These are phyloP conservation scores for Dipodomys stephensi DNA, from an alignment of 2,113 vertebrate species.

Conservation along the genomic window DNA sequence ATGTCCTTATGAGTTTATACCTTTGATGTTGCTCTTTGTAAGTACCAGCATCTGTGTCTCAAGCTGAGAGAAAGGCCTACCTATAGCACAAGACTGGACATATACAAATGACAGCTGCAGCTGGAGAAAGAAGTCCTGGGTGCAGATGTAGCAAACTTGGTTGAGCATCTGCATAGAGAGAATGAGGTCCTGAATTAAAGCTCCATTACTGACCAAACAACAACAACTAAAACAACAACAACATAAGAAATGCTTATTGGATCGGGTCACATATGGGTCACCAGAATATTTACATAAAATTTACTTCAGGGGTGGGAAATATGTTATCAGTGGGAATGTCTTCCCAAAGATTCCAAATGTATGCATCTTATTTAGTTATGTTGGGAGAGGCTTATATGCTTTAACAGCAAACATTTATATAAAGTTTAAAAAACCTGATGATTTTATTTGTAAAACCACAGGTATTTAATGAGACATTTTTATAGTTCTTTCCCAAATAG, in stretches of 20 bases:
- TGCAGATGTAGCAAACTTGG: too few relatives aligned
- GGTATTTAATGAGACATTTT: not conserved
- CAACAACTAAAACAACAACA: not conserved
- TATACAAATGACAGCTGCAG: not conserved
- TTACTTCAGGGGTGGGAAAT: not conserved
- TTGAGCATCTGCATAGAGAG: too few relatives aligned
- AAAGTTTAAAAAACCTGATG: not conserved
- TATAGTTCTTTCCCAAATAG: conserved; percentile 15
- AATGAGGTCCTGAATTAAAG: too few relatives aligned
- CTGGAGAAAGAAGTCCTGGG: not conserved
- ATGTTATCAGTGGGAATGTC: not conserved
- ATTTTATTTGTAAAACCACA: too few relatives aligned
- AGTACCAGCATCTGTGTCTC: not conserved
- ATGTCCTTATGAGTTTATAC: not conserved
- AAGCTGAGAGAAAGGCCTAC: conserved; percentile 13
- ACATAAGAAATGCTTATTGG: not conserved
- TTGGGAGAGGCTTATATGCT: conserved; percentile 2
- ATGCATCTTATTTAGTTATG: not conserved
- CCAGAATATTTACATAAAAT: not conserved
- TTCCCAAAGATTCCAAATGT: not conserved
- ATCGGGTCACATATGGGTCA: not conserved
- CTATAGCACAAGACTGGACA: not conserved
- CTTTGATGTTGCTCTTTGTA: not conserved
- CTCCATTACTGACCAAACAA: too few relatives aligned
- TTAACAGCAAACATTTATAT: conserved; percentile 51